Base-by-base conservation (phyloP, 2,797 vertebrate species). In the Carapus acus region DNA sequence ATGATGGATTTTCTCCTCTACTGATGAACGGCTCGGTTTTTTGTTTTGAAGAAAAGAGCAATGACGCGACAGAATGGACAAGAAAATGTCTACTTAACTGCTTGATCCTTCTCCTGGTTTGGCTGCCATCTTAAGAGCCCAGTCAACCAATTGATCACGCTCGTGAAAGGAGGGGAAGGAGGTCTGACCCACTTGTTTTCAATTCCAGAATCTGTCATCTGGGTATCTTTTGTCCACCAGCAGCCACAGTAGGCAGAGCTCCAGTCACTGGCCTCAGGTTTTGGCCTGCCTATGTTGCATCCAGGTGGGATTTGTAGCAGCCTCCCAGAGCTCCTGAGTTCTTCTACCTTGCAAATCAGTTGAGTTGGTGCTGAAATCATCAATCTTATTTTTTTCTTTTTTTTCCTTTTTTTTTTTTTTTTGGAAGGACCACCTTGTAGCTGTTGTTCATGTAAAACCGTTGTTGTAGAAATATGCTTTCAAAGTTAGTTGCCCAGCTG, bases 391-490 rank as follows among this genome's bases (percentile, higher is more conserved):
- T 66, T 70, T 74, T 78, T 52, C 49, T 44, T 75, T 73, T 75
- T 73, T 71, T n/a, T n/a, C 61, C 67, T 65, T 50, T 43, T 52
- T 66, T 70, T 74, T 78, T 52, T 51, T 44, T 75, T 73, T 75
- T 73, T 71, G 62, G 56, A 65, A 77, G 79, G 81, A 80, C 74
- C 80, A 79, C 79, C 78, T 66, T 78, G 70, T 79, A 70, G 76
- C 62, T 76, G 77, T 5, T 27, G 5, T 27, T 27, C 9, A 80
- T 80, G 65, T 78, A 36, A 74, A 83, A 67, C 65, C 49, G 56
- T 71, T 70, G 74, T 84, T 69, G 74, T 84, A 80, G 74, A 77
- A 78, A 83, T 80, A 76, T 86, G 80, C 80, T 83, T 83, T 79
- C 74, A 75, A 50, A 71, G 74, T 80, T 77, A 78, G 78, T 79